Evolutionary conservation across 2,113 vertebrate genomes (phyloP).

Genomic region (Periophthalmodon schlosseri): DNA sequence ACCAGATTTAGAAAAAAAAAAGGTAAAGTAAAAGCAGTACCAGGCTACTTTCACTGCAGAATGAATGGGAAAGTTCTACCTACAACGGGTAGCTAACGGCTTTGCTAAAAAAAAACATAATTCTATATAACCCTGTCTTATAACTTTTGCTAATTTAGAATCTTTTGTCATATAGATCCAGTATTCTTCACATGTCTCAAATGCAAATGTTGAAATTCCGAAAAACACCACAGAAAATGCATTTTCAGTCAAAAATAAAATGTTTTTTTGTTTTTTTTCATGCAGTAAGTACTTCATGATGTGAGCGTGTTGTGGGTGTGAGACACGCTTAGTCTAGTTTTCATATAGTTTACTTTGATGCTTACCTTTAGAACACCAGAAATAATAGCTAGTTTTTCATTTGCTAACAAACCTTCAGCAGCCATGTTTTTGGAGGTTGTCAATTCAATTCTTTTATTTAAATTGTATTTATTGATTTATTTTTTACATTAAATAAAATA

Average conservation of each 20-base stretch:
- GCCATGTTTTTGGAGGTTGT: too few species aligned
- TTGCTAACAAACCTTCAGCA: neutral
- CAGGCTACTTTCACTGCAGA: too few species aligned
- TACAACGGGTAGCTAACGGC: too few species aligned
- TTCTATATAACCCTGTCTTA: too few species aligned
- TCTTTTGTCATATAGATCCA: neutral
- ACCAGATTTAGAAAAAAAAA: too few species aligned
- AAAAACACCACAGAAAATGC: slow-evolving; percentile 43
- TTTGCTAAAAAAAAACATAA: too few species aligned
- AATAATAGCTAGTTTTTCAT: neutral
- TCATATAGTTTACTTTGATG: slow-evolving; percentile 24
- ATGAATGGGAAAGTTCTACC: too few species aligned
- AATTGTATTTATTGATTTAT: too few species aligned
- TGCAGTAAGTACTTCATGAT: slow-evolving; percentile 34
- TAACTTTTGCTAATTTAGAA: too few species aligned
- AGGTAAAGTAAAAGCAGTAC: too few species aligned
- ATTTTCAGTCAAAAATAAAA: slow-evolving; percentile 28
- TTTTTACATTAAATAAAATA: too few species aligned
- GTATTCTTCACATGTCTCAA: slow-evolving; percentile 1
- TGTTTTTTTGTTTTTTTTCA: slow-evolving; percentile 31
- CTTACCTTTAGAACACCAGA: slow-evolving; percentile 51
- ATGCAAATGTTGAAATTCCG: neutral
- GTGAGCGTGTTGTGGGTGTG: slow-evolving; percentile 35
- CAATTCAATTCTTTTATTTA: too few species aligned
- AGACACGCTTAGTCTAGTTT: slow-evolving; percentile 39